Percentiles rank a stretch among this genome's conserved stretches.
Conservation (phyloP, 2,888 invertebrate genomes). For the Aelia acuminata region DNA sequence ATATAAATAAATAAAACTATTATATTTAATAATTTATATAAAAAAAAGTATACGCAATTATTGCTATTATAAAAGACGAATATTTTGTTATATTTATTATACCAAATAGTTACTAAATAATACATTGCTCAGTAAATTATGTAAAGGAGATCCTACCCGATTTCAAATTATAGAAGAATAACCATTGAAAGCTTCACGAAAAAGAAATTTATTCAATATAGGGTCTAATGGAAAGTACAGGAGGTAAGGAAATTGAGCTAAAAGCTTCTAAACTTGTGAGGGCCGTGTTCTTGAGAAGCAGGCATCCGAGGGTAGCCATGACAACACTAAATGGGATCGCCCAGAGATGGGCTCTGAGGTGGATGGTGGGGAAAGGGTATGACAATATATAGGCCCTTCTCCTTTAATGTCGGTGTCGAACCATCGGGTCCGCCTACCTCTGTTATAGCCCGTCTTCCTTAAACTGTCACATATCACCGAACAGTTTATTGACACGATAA, state of each 20-base stretch:
- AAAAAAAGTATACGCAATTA: no score
- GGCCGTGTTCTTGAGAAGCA: not conserved
- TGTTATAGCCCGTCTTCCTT: not conserved
- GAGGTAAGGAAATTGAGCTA: not conserved
- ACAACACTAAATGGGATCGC: not conserved
- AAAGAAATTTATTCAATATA: not conserved
- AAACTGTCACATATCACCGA: not conserved
- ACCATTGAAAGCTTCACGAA: no score
- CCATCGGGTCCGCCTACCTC: not conserved
- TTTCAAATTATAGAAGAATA: no score
- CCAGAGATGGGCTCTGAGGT: not conserved
- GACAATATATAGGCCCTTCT: not conserved
- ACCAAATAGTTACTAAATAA: no score
- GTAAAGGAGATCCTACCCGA: no score
- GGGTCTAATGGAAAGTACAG: not conserved
- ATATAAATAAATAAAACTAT: no score
- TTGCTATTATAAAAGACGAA: no score
- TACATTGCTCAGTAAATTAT: no score
- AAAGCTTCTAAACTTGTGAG: not conserved
- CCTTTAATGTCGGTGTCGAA: not conserved
- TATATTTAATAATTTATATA: no score
- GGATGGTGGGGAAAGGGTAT: not conserved
- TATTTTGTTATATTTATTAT: no score
- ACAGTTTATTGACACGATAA: not conserved
- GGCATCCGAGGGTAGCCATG: not conserved